These are phyloP conservation scores for Sebastes kiyomatsui DNA, from an alignment of 2,797 vertebrate species.

Conservation along the genomic window DNA sequence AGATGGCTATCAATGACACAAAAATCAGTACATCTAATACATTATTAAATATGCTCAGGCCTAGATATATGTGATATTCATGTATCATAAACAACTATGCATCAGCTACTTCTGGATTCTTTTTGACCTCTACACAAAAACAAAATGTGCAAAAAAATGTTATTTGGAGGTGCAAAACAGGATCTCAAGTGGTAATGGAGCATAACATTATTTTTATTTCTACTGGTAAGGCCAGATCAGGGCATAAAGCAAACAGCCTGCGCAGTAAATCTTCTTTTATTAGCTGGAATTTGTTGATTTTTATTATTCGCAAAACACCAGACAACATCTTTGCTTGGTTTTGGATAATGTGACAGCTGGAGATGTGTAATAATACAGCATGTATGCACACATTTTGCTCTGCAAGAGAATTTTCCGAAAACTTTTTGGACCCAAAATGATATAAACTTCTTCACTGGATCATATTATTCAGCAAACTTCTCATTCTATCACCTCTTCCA, in stretches of 20 bases:
- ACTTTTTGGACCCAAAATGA: not conserved
- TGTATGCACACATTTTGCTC: not conserved
- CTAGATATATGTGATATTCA: constrained; percentile 49
- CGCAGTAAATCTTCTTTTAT: not conserved
- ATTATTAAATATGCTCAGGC: constrained; percentile 47
- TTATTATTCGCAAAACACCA: constrained; percentile 1
- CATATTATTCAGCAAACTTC: not conserved
- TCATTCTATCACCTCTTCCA: not conserved
- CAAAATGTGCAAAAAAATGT: not conserved
- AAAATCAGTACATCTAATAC: constrained; percentile 52
- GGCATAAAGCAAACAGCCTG: not conserved
- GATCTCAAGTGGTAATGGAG: not conserved
- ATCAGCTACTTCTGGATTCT: constrained; percentile 43
- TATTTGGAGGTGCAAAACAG: constrained; percentile 17
- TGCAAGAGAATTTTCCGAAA: not conserved
- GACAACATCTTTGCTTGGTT: not conserved
- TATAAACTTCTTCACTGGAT: not conserved
- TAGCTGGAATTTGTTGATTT: constrained; percentile 2
- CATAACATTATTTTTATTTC: constrained; percentile 10
- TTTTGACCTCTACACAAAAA: constrained; percentile 42
- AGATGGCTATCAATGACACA: constrained; percentile 48
- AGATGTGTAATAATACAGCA: not conserved
- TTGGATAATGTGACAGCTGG: not conserved
- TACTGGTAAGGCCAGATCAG: not conserved
- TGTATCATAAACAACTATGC: constrained; percentile 30